Conservation (phyloP, 2,113 vertebrate genomes). For the Aldabrachelys gigantea region DNA sequence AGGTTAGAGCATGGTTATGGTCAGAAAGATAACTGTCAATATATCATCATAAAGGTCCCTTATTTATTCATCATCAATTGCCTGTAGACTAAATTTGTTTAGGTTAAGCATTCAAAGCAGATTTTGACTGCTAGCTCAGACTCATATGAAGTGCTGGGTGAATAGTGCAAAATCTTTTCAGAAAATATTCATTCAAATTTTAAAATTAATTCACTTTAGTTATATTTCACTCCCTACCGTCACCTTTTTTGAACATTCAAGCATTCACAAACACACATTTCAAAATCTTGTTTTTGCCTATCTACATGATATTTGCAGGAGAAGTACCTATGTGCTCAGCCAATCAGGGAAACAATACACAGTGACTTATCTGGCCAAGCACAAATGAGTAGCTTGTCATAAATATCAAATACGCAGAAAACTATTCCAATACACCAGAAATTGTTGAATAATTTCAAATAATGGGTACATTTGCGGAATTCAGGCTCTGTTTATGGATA, state of each 20-base stretch:
- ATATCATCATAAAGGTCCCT: neutral
- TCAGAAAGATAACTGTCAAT: neutral
- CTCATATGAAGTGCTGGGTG: neutral
- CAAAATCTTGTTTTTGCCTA: neutral
- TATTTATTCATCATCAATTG: neutral
- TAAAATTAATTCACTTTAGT: neutral
- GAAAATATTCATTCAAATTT: neutral
- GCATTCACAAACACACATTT: neutral
- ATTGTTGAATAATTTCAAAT: conserved; percentile 28
- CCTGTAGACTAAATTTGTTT: neutral
- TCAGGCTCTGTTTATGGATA: neutral
- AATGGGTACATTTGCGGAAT: neutral
- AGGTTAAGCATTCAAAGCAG: neutral
- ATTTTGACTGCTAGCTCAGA: neutral
- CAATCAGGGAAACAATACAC: neutral
- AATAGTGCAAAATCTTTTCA: neutral
- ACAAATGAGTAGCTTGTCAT: neutral
- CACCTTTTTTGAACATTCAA: neutral
- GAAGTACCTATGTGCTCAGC: neutral
- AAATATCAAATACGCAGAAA: neutral
- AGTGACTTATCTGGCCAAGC: conserved; percentile 5
- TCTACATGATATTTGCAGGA: neutral
- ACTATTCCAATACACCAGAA: conserved; percentile 21
- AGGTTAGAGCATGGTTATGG: neutral
- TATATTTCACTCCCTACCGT: neutral